These are phyloP conservation scores for Ictalurus punctatus DNA, from an alignment of 2,113 vertebrate species.

Conservation along the genomic window DNA sequence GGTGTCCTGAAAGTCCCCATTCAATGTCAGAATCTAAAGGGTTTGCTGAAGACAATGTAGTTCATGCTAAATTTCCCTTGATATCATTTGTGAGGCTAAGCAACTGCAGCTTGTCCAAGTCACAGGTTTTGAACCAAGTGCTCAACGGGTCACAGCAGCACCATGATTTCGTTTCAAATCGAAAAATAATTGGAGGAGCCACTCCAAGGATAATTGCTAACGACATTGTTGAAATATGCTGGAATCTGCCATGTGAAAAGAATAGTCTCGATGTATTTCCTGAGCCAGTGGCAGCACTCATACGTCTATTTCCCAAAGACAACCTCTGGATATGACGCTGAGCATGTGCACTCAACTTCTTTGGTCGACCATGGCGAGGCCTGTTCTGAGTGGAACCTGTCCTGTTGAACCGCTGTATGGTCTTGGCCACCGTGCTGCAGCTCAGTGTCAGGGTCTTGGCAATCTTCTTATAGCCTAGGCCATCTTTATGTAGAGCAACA, in stretches of 20 bases:
- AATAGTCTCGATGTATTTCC: slow-evolving; percentile 55
- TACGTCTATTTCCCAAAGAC: too few relatives aligned
- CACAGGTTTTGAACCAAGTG: slow-evolving; percentile 69
- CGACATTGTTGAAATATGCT: slow-evolving; percentile 73
- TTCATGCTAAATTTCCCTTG: slow-evolving; percentile 38
- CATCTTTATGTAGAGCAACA: too few relatives aligned
- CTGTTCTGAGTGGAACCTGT: too few relatives aligned
- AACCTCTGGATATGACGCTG: too few relatives aligned
- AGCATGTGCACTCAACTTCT: too few relatives aligned
- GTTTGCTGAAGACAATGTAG: slow-evolving; percentile 48
- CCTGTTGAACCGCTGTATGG: too few relatives aligned
- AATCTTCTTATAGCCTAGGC: too few relatives aligned
- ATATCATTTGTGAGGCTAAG: slow-evolving; percentile 75
- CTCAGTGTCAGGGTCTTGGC: too few relatives aligned
- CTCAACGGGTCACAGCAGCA: slow-evolving; percentile 63
- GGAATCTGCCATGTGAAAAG: slow-evolving; percentile 68
- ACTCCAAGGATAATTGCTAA: slow-evolving; percentile 61
- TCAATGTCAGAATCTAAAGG: slow-evolving; percentile 39
- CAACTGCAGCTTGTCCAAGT: slow-evolving; percentile 72
- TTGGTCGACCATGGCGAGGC: too few relatives aligned
- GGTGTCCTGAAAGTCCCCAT: slow-evolving; percentile 61
- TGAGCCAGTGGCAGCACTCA: slow-evolving; percentile 55
- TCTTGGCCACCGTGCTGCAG: too few relatives aligned
- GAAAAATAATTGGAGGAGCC: slow-evolving; percentile 55
- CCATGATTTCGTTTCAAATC: slow-evolving; percentile 67